Conservation (phyloP, 2,888 invertebrate species). For the Coenonympha glycerion region DNA sequence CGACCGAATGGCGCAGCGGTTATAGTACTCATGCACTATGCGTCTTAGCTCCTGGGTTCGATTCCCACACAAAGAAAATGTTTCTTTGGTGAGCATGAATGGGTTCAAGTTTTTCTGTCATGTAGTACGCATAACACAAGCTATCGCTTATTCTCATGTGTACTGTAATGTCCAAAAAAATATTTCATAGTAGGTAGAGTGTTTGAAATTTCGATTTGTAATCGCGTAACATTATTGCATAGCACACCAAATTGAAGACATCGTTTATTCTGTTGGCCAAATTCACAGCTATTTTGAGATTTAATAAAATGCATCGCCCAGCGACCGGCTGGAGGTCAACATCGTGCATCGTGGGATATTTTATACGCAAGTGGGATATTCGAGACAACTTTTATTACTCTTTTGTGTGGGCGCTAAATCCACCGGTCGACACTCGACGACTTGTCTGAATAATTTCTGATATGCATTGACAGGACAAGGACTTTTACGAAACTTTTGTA, state of each 20-base stretch:
- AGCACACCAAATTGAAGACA: conserved; percentile 6
- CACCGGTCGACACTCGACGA: not conserved
- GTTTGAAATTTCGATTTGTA: no score
- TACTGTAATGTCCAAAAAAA: no score
- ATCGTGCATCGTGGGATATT: not conserved
- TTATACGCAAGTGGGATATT: no score
- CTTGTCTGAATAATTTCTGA: not conserved
- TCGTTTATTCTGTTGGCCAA: conserved; percentile 42
- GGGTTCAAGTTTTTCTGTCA: no score
- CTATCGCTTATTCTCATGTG: no score
- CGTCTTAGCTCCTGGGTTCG: no score
- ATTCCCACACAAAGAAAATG: no score
- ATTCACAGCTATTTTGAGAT: conserved; percentile 43
- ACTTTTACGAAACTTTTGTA: not conserved
- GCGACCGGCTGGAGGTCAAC: not conserved
- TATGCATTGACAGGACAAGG: not conserved
- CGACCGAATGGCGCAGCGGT: no score
- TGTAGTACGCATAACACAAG: no score
- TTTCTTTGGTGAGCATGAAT: no score
- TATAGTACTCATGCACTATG: no score
- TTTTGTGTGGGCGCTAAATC: not conserved
- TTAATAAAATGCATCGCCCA: conserved; percentile 9
- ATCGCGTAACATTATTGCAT: conserved; percentile 7
- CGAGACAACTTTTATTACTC: not conserved
- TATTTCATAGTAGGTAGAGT: no score